Evolutionary conservation across 2,797 vertebrate genomes (phyloP).

Genomic region (Caiman crocodilus): DNA sequence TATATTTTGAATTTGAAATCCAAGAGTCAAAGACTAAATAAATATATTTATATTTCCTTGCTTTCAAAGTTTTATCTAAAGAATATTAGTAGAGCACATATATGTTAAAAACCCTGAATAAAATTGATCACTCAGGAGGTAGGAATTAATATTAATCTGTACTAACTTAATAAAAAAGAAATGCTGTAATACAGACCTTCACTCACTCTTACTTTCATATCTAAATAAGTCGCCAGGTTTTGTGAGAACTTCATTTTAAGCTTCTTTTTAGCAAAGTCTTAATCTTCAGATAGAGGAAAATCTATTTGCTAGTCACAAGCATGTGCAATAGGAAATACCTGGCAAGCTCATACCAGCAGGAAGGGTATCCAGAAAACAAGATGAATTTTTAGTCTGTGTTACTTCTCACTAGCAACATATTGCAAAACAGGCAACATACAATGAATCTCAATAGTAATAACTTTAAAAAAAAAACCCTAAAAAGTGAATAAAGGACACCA

Average conservation of each 20-base stretch:
- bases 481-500: too few relatives aligned
- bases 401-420: too few relatives aligned
- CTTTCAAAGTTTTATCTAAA: background rate
- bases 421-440: background rate
- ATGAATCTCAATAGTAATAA: background rate
- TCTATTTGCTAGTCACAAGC: background rate
- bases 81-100: background rate
- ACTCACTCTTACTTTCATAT: background rate
- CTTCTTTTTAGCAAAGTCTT: background rate
- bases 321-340: background rate
- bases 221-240: background rate
- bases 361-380: background rate
- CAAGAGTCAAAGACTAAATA: background rate
- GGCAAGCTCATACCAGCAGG: too few relatives aligned
- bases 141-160: too few relatives aligned
- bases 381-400: background rate
- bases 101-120: too few relatives aligned
- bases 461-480: too few relatives aligned
- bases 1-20: background rate
- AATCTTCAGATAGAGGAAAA: too few relatives aligned
- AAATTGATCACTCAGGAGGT: background rate
- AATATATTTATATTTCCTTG: rapidly evolving
- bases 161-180: background rate
- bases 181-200: rapidly evolving
- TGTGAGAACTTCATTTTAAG: background rate